These are phyloP conservation scores for Elgaria multicarinata DNA, from an alignment of 2,113 vertebrate species.

Conservation along the genomic window DNA sequence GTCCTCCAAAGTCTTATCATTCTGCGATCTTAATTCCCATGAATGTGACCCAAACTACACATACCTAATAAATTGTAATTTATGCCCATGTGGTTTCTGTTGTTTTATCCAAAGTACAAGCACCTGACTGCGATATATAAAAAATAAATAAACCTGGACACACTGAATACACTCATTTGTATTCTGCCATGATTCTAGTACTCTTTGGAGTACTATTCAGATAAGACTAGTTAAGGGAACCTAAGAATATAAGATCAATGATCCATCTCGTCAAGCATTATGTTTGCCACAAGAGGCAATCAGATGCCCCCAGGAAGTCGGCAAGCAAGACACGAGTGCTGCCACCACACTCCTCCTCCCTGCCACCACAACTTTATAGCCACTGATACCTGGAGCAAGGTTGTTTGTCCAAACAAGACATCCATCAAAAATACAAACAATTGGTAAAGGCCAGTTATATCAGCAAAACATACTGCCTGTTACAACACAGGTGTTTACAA, in stretches of 20 bases:
- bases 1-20: too few relatives aligned
- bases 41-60: too few relatives aligned
- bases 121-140: background rate
- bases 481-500: background rate
- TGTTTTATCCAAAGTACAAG: background rate
- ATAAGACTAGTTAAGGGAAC: background rate
- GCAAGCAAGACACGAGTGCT: background rate
- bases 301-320: background rate
- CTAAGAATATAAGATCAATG: background rate
- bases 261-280: background rate
- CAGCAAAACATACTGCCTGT: background rate
- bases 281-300: background rate
- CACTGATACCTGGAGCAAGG: conserved; percentile 37
- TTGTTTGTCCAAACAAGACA: background rate
- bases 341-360: background rate
- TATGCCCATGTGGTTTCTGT: background rate
- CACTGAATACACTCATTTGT: background rate
- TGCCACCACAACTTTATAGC: background rate
- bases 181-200: background rate
- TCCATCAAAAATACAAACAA: conserved; percentile 28
- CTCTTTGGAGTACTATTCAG: background rate
- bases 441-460: conserved; percentile 18
- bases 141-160: background rate
- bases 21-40: background rate
- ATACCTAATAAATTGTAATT: background rate